A percentile compares a stretch with the other conserved stretches of the same genome.
Evolutionary conservation across 2,797 vertebrate species (phyloP).

Genomic region (Propithecus perrieri): DNA sequence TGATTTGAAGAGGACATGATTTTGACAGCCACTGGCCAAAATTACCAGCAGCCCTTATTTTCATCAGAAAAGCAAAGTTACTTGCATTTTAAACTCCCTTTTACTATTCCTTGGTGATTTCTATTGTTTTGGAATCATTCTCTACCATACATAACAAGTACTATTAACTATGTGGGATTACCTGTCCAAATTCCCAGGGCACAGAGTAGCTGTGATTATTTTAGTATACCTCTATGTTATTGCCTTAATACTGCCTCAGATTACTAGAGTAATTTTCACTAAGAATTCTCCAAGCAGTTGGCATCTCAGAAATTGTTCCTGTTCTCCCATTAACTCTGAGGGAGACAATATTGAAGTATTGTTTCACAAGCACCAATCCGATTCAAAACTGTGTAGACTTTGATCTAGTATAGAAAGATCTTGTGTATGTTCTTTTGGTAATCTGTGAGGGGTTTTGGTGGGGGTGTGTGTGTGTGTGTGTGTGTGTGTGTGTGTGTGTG

Average conservation of each 20-base stretch:
- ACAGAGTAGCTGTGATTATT: slow-evolving; percentile 60
- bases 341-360: background rate
- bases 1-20: background rate
- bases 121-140: slow-evolving; percentile 77
- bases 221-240: slow-evolving; percentile 43
- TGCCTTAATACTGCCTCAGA: slow-evolving; percentile 40
- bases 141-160: slow-evolving; percentile 69
- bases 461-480: too few relatives aligned
- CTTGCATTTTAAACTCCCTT: slow-evolving; percentile 51
- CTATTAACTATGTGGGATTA: slow-evolving; percentile 72
- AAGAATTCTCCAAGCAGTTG: slow-evolving; percentile 57
- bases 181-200: slow-evolving; percentile 69
- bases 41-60: background rate
- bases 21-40: background rate
- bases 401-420: background rate
- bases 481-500: too few relatives aligned
- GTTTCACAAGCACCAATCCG: background rate
- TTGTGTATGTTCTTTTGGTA: background rate
- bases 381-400: background rate
- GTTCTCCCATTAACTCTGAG: background rate
- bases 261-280: slow-evolving; percentile 60
- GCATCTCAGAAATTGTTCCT: slow-evolving; percentile 41
- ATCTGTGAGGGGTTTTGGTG: background rate
- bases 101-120: slow-evolving; percentile 61
- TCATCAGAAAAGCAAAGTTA: slow-evolving; percentile 45